Evolutionary conservation across 2,888 invertebrate genomes (phyloP), one percentile per base, ranked within the genome.

Genomic region (Hyppa rectilinea): DNA sequence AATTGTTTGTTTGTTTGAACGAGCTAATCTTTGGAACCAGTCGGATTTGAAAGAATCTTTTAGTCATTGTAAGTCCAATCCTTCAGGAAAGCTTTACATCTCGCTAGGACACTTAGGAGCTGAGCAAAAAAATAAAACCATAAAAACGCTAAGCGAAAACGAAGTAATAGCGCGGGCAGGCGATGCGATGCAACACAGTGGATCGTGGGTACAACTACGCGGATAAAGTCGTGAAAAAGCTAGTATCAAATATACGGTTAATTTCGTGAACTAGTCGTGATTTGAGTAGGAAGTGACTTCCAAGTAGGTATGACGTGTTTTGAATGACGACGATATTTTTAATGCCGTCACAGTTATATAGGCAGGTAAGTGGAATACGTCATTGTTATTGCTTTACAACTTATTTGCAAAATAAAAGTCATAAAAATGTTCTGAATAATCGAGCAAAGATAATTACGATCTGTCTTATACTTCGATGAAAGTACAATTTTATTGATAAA

Each of bases 191-290:
- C n/a, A n/a, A n/a, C n/a, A n/a, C n/a, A n/a, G n/a, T n/a, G n/a
- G n/a, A n/a, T n/a, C n/a, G n/a, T n/a, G n/a, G n/a, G n/a, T n/a
- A n/a, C n/a, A n/a, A n/a, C n/a, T n/a, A n/a, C n/a, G n/a, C n/a
- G n/a, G n/a, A n/a, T n/a, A n/a, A n/a, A n/a, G n/a, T n/a, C n/a
- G n/a, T n/a, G n/a, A n/a, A n/a, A n/a, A n/a, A n/a, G n/a, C n/a
- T n/a, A n/a, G n/a, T n/a, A n/a, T n/a, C n/a, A n/a, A 52, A 66
- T 34, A 43, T 52, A 17, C 26, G 31, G n/a, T 4, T 14, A 65
- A 20, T 49, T 76, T 76, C 56, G 23, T 50, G 50, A 66, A 75
- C 12, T 0, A 3, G 12, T 66, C 67, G 38, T 72, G 77, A 40
- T 58, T 56, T 43, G n/a, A 38, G 23, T 23, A 38, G 38, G 71